Conservation (phyloP, 2,113 vertebrate species). For the Spilogale gracilis region DNA sequence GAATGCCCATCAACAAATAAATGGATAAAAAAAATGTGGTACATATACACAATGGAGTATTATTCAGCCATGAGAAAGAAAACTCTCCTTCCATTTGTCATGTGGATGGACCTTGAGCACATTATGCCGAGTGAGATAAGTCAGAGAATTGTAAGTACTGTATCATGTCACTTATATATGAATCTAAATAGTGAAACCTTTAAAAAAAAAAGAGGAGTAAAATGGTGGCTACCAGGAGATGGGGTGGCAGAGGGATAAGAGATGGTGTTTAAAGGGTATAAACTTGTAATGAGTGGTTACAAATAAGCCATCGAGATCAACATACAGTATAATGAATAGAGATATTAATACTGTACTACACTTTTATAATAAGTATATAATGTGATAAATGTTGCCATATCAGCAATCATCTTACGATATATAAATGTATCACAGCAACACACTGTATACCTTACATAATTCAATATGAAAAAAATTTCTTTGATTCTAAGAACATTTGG, state of each 20-base stretch:
- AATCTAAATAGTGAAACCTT: background rate
- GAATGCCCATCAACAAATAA: background rate
- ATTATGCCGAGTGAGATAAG: background rate
- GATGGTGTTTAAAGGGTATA: background rate
- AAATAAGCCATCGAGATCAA: background rate
- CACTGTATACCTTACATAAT: background rate
- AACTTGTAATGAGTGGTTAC: background rate
- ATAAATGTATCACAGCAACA: background rate
- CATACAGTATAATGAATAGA: background rate
- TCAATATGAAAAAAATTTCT: background rate
- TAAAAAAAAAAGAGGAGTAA: background rate
- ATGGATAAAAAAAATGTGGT: background rate
- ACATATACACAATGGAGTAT: background rate
- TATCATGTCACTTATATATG: background rate
- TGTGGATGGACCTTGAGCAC: no score
- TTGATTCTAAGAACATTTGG: slow-evolving; percentile 33
- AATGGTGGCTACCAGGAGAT: background rate
- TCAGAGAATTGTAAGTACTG: background rate
- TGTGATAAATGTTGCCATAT: background rate
- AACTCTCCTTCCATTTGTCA: background rate
- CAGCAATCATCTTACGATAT: background rate
- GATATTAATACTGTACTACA: background rate
- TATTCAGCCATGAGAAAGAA: background rate
- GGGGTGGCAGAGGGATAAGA: background rate
- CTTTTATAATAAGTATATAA: background rate